Evolutionary conservation across 1,140 invertebrate genomes (phyloP), one percentile per base, ranked within the genome.

Genomic region (Chionoecetes opilio): DNA sequence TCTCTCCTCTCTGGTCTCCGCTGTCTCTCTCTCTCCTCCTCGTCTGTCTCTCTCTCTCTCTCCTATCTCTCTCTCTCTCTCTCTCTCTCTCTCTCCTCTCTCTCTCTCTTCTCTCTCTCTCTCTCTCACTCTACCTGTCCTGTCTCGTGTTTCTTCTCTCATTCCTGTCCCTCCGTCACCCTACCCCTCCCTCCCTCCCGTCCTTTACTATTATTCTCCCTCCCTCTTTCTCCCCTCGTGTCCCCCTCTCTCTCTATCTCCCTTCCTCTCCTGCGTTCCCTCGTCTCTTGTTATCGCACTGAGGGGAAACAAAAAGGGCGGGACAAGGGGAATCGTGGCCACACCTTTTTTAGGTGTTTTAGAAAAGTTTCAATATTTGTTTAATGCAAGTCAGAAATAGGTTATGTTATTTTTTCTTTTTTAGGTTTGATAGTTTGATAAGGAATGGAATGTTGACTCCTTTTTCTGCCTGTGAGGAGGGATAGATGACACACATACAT

Each of bases 1-100:
- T 75, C 63, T 75, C 63, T 75, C 63, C 63, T 75, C 63, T 75
- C 63, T 75, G 21, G 26, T 26, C n/a, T 26, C n/a, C 63, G 26
- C 63, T 75, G 21, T 75, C 63, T 75, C 63, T 75, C 63, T 75
- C 63, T 75, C 63, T 75, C 63, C n/a, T 26, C n/a, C 63, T 75
- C 63, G n/a, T n/a, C 21, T 75, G 9, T 75, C 21, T 9, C 21
- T 75, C 21, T 21, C 26, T 6, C 26, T 75, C 53, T 3, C 26
- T 21, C 21, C 53, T 26, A 3, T 75, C 53, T 75, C 53, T 3
- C n/a, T 21, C n/a, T 21, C 2, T 26, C n/a, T 26, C 21, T 1
- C 21, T 26, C 63, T n/a, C 0, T 75, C 21, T 75, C 21, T 75
- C 8, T 6, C 21, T n/a, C 63, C 0, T 75, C n/a, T n/a, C n/a